These are phyloP conservation scores for Caenorhabditis auriculariae DNA, from an alignment of 2,888 invertebrate genomes.

Conservation along the genomic window DNA sequence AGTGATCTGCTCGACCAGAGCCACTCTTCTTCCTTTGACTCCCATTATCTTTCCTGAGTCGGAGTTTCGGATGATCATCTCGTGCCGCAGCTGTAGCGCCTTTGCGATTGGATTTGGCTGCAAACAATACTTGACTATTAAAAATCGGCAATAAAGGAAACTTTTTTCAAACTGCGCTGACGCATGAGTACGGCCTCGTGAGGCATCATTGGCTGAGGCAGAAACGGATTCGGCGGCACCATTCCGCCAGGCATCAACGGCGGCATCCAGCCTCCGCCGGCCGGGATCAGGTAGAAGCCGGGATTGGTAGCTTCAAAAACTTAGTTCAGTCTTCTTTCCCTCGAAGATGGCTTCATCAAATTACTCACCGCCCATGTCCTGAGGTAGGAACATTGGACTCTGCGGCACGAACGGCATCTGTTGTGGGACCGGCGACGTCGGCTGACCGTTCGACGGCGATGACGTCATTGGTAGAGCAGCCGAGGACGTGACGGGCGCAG, in stretches of 20 bases:
- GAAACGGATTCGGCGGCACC: slow-evolving; percentile 39
- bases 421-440: slow-evolving; percentile 11
- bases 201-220: slow-evolving; percentile 32
- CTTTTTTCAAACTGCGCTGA: slow-evolving; percentile 31
- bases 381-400: slow-evolving; percentile 24
- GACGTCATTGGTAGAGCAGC: too few relatives aligned
- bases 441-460: slow-evolving; percentile 12
- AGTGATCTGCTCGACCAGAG: slow-evolving; percentile 97
- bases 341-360: too few relatives aligned
- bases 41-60: slow-evolving; percentile 89
- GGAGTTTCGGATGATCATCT: slow-evolving; percentile 89
- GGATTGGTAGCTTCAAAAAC: slow-evolving; percentile 1
- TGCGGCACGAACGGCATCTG: slow-evolving; percentile 19
- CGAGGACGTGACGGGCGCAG: slow-evolving; percentile 17
- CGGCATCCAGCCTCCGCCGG: slow-evolving; percentile 40
- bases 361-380: slow-evolving; percentile 22
- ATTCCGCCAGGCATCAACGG: slow-evolving; percentile 27
- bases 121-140: background rate
- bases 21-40: slow-evolving; percentile 82
- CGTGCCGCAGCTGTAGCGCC: slow-evolving; percentile 80
- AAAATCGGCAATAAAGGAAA: background rate
- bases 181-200: slow-evolving; percentile 36
- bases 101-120: slow-evolving; percentile 14
- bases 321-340: background rate
- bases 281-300: slow-evolving; percentile 52